phyloP scores from a whole-genome alignment of 2,113 vertebrate species.

The Actenoides lindsayi region DNA sequence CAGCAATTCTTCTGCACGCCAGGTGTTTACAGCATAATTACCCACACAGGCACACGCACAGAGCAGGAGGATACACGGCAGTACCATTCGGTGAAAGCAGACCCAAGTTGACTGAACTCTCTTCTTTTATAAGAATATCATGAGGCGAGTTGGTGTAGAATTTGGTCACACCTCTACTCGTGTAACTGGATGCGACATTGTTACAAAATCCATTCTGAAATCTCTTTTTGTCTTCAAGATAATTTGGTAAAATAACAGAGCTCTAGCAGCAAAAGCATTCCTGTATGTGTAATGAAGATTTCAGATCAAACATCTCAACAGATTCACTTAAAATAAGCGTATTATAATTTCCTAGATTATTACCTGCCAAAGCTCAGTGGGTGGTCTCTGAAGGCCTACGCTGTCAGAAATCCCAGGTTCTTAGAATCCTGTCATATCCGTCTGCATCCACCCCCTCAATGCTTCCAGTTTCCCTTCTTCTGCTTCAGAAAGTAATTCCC shows the following conservation, averaged over 20 bases:
- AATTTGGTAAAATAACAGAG: not conserved
- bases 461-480: constrained; percentile 52
- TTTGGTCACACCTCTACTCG: not conserved
- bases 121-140: not conserved
- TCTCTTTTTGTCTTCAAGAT: not conserved
- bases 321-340: constrained; percentile 31
- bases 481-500: constrained; percentile 60
- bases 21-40: not conserved
- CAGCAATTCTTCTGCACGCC: not conserved
- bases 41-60: not conserved
- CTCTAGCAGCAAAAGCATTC: constrained; percentile 3
- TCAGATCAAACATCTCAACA: constrained; percentile 31
- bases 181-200: not conserved
- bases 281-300: constrained; percentile 22
- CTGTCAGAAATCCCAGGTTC: constrained; percentile 61
- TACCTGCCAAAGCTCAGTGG: constrained; percentile 66
- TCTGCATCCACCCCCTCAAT: constrained; percentile 62
- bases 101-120: not conserved
- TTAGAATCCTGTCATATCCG: constrained; percentile 57
- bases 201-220: not conserved
- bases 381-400: constrained; percentile 55
- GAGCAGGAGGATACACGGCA: not conserved
- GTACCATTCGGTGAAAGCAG: not conserved
- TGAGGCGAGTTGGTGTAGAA: not conserved
- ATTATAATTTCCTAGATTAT: constrained; percentile 64